phyloP scores from a whole-genome alignment of 2,888 invertebrate species.

The Gastrophysa polygoni region DNA sequence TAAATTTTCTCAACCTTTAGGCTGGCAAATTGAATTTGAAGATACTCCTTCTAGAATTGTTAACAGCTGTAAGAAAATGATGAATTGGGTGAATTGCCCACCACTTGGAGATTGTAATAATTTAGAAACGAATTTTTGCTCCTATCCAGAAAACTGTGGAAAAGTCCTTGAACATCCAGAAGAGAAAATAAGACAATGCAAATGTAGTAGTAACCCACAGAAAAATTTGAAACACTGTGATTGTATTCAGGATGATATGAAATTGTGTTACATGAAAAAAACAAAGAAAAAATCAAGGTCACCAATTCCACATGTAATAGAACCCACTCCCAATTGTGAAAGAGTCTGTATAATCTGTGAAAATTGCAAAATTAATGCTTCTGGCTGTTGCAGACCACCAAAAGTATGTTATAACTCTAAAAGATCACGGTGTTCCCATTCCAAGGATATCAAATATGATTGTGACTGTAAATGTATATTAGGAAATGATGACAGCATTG shows the following conservation, averaged over 20 bases:
- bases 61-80: conserved; percentile 49
- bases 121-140: conserved; percentile 9
- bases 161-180: background rate
- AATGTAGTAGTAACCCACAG: background rate
- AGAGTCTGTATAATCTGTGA: conserved; percentile 9
- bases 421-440: background rate
- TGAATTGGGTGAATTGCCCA: conserved; percentile 51
- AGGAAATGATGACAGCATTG: background rate
- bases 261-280: conserved; percentile 1
- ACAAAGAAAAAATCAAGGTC: conserved; percentile 3
- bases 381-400: background rate
- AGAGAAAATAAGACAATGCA: background rate
- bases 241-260: background rate
- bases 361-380: conserved; percentile 8
- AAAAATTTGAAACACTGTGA: background rate
- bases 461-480: background rate
- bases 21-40: conserved; percentile 54
- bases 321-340: background rate
- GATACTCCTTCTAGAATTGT: conserved; percentile 53
- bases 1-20: conserved; percentile 45
- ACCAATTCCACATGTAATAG: background rate
- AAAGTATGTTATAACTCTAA: conserved; percentile 1
- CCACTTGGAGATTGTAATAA: conserved; percentile 38
- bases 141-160: conserved; percentile 8
- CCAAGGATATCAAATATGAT: background rate